Conservation (phyloP, 2,113 vertebrate genomes). For the Bos taurus region DNA sequence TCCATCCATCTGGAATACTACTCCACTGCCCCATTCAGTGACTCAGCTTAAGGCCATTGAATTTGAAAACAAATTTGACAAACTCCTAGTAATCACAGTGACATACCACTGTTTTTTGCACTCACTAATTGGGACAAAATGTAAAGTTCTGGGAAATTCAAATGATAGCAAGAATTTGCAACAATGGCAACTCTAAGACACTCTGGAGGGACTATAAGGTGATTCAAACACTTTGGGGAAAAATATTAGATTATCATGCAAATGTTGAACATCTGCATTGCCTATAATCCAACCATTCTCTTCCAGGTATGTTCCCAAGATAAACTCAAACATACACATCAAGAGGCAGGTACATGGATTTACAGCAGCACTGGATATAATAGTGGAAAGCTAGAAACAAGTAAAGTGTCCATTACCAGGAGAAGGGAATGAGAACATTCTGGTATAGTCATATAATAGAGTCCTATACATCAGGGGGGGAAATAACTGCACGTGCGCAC, state of each 20-base stretch:
- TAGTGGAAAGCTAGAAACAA: background rate
- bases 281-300: background rate
- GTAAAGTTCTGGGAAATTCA: background rate
- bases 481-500: background rate
- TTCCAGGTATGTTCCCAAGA: background rate
- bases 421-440: background rate
- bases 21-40: background rate
- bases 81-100: background rate
- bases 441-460: background rate
- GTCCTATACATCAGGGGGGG: background rate
- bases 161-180: background rate
- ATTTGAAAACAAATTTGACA: constrained; percentile 12
- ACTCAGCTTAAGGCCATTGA: background rate
- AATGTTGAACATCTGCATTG: background rate
- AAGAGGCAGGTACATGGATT: background rate
- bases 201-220: background rate
- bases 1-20: background rate
- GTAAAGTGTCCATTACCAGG: background rate
- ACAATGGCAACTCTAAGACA: background rate
- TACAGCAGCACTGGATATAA: background rate
- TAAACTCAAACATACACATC: background rate
- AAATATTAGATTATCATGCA: background rate
- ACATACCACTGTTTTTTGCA: background rate
- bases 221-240: background rate
- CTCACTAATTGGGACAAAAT: background rate